Evolutionary conservation across 2,797 vertebrate genomes (phyloP).

Genomic region (Labeo calbasu): DNA sequence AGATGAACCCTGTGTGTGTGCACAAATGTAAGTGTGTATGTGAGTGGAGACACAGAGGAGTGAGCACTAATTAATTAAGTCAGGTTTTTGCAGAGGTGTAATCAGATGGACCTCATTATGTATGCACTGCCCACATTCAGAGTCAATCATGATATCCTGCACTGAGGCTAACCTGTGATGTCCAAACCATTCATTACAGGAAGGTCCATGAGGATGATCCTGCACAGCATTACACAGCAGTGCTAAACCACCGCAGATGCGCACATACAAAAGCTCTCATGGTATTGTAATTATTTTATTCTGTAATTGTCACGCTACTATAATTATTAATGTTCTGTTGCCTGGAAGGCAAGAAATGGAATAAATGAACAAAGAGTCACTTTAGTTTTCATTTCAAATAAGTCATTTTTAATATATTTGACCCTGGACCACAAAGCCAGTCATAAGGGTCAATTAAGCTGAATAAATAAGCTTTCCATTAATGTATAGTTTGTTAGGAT

Average conservation of each 20-base stretch:
- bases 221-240: constrained; percentile 31
- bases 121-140: constrained; percentile 46
- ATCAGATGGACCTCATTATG: constrained; percentile 57
- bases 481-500: too few species aligned
- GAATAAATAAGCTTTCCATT: too few species aligned
- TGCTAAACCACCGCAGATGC: constrained; percentile 15
- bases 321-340: constrained; percentile 8
- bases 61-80: constrained; percentile 60
- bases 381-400: not conserved
- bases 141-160: constrained; percentile 48
- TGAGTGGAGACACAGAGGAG: constrained; percentile 43
- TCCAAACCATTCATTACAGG: constrained; percentile 45
- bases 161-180: constrained; percentile 23
- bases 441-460: too few species aligned
- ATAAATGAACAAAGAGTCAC: not conserved
- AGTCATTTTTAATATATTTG: too few species aligned
- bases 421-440: too few species aligned
- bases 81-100: constrained; percentile 54
- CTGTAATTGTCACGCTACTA: constrained; percentile 16
- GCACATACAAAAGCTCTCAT: constrained; percentile 29
- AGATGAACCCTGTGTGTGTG: constrained; percentile 42
- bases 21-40: constrained; percentile 41
- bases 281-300: constrained; percentile 40
- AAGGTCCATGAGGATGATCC: constrained; percentile 12
- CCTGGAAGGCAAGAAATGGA: not conserved